Base-by-base conservation (phyloP, 2,113 vertebrate species). In the Pholis gunnellus region DNA sequence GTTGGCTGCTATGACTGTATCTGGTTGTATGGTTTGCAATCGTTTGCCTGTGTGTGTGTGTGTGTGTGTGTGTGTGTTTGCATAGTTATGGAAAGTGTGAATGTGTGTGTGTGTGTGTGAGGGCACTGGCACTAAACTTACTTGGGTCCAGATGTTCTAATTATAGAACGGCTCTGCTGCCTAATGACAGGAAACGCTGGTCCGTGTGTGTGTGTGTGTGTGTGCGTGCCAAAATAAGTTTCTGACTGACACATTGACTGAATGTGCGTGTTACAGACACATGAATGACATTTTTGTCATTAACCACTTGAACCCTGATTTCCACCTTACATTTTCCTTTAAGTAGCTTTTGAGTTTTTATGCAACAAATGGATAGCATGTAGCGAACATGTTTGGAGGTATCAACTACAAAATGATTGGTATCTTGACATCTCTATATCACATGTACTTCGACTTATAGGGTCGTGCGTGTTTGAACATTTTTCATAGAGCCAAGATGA, bases 131-230 rank as follows among this genome's bases (percentile, higher is more conserved):
- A 79, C 83, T 84, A 88, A 89, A 91, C 87, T 84, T 87, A 88
- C 81, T 87, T 73, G 63, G 42, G 88, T 92, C 91, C 91, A 93
- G 92, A 93, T 92, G 90, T 91, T 92, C 89, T 92, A 91, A 92
- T 92, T 91, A 91, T 93, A 92, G 89, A 91, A 89, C 56, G 18
- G 85, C 82, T 85, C 85, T 89, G 78, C 73, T 87, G 83, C 75
- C 84, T 92, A 89, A 92, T 92, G 92, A 92, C 89, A 89, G 92
- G 92, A 93, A 93, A 87, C 78, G 34, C 75, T 82, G 82, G 86
- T 66, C 61, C 56, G 0, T 73, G 65, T 38, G 64, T 85, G 60
- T 81, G 69, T 72, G 54, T 27, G 27, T 59, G 72, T 44, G 69
- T 71, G 46, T 34, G 36, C 69, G 46, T 68, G 22, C 48, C 72